Percentiles rank a stretch among this genome's conserved stretches.
Evolutionary conservation across 2,888 invertebrate species (phyloP).

Genomic region (Lasius fuliginosus): DNA sequence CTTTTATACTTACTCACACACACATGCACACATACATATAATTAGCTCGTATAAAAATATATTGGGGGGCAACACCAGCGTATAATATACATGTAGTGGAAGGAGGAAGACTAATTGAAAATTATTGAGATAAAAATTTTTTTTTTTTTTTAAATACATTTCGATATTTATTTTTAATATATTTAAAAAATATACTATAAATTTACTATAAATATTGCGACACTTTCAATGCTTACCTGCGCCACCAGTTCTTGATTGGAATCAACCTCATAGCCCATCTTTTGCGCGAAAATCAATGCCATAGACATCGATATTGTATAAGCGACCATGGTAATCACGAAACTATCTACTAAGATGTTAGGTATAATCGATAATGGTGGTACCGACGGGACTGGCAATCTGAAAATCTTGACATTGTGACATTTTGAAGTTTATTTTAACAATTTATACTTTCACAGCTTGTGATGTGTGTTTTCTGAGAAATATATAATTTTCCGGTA

Average conservation of each 20-base stretch:
- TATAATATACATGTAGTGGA: neutral
- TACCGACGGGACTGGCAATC: constrained; percentile 89
- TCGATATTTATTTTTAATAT: neutral
- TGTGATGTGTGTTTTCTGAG: neutral
- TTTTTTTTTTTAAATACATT: neutral
- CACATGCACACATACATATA: neutral
- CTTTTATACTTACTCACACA: neutral
- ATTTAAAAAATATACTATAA: neutral
- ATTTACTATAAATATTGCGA: neutral
- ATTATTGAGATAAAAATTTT: neutral
- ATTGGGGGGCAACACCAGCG: neutral
- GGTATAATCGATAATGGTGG: constrained; percentile 89
- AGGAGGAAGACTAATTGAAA: neutral
- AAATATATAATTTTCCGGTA: neutral
- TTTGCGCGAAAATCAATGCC: constrained; percentile 93
- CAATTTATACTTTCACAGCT: constrained; percentile 6
- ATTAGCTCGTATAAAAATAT: neutral
- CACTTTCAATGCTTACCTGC: constrained; percentile 86
- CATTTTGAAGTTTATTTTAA: constrained; percentile 5
- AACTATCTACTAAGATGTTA: constrained; percentile 89
- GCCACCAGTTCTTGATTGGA: constrained; percentile 93
- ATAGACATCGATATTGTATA: constrained; percentile 94
- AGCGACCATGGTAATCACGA: constrained; percentile 92
- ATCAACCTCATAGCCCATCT: constrained; percentile 91
- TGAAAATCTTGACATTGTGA: constrained; percentile 81